phyloP scores from a whole-genome alignment of 2,888 invertebrate species.

The Oithona nana region DNA sequence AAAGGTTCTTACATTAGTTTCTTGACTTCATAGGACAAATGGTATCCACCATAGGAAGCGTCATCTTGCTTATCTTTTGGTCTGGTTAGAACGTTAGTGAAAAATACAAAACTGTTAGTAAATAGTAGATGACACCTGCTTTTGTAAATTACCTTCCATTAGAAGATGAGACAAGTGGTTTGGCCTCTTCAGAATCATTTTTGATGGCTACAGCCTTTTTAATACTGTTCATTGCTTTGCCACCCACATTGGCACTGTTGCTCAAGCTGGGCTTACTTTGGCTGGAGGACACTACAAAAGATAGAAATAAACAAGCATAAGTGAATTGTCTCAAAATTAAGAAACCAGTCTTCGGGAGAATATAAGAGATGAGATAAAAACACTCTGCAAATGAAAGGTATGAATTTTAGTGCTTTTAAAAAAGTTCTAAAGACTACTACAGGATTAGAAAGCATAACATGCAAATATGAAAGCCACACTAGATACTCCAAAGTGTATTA shows the following conservation, averaged over 20 bases:
- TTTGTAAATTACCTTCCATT: background rate
- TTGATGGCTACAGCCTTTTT: slow-evolving; percentile 7
- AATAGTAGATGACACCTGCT: too few relatives aligned
- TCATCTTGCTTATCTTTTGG: slow-evolving; percentile 19
- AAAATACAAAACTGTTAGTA: background rate
- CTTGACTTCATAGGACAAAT: slow-evolving; percentile 99
- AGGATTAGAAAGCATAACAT: too few relatives aligned
- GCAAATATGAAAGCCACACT: too few relatives aligned
- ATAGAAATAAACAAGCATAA: too few relatives aligned
- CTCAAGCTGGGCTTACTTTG: background rate
- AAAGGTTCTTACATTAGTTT: slow-evolving; percentile 76
- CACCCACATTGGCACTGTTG: background rate
- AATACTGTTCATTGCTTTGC: slow-evolving; percentile 7
- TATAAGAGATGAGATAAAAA: too few relatives aligned
- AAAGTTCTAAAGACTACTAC: too few relatives aligned
- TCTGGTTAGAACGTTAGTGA: background rate
- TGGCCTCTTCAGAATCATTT: slow-evolving; percentile 1
- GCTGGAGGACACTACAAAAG: slow-evolving; percentile 12
- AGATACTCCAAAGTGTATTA: too few relatives aligned
- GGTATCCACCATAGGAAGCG: slow-evolving; percentile 88
- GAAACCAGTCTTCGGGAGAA: too few relatives aligned
- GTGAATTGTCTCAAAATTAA: too few relatives aligned
- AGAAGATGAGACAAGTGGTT: background rate
- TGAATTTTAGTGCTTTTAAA: too few relatives aligned
- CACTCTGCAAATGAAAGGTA: too few relatives aligned